Percentiles rank a stretch among this genome's conserved stretches.
Conservation (phyloP, 2,113 vertebrate genomes). For the Mola mola region DNA sequence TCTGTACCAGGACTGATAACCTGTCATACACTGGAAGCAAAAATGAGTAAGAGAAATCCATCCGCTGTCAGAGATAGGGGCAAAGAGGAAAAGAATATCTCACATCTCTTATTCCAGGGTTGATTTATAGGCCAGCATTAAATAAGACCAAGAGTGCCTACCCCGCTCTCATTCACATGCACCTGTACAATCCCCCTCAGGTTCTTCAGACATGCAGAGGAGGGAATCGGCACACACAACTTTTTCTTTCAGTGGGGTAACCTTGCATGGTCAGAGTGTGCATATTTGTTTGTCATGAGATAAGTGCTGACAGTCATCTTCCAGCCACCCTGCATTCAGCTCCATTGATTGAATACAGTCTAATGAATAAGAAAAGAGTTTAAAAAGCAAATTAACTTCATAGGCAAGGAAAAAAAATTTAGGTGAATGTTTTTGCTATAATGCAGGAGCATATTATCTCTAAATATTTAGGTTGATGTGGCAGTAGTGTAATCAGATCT, state of each 20-base stretch:
- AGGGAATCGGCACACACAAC: constrained; percentile 45
- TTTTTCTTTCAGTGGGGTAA: constrained; percentile 69
- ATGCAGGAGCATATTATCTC: too few species aligned
- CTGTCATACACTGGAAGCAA: constrained; percentile 80
- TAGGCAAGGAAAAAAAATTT: too few species aligned
- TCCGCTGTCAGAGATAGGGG: constrained; percentile 59
- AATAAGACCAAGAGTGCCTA: constrained; percentile 32
- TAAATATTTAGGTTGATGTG: too few species aligned
- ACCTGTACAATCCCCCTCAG: constrained; percentile 47
- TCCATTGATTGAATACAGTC: constrained; percentile 26
- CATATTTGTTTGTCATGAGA: constrained; percentile 75
- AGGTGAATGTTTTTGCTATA: too few species aligned
- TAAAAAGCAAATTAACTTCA: constrained; percentile 1
- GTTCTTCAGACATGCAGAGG: constrained; percentile 21
- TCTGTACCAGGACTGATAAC: constrained; percentile 70
- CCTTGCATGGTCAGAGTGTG: constrained; percentile 82
- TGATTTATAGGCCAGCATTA: constrained; percentile 67
- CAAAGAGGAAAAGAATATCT: constrained; percentile 74
- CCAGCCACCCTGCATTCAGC: constrained; percentile 60
- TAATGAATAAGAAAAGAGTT: neutral
- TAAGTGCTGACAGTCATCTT: constrained; percentile 85
- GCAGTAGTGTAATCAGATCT: too few species aligned
- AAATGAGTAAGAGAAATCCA: constrained; percentile 59
- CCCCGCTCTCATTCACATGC: constrained; percentile 2
- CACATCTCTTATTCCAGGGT: constrained; percentile 70